phyloP scores from a whole-genome alignment of 2,888 invertebrate species.

The Melipona beecheii region DNA sequence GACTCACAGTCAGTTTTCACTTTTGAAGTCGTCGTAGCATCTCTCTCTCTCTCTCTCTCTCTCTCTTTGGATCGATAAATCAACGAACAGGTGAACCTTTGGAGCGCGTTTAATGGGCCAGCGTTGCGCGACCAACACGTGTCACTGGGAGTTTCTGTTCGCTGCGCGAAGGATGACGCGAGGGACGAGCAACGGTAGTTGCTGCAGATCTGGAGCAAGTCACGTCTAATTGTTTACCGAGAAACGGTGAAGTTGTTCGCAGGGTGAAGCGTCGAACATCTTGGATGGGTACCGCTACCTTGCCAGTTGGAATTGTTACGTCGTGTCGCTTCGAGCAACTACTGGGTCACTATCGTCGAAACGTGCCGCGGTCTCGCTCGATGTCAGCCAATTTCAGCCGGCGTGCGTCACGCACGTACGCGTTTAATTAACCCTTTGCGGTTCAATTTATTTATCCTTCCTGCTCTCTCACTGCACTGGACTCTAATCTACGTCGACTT shows the following conservation, averaged over 20 bases:
- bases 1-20: neutral
- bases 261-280: conserved; percentile 40
- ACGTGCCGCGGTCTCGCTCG: neutral
- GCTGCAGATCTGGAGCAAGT: conserved; percentile 71
- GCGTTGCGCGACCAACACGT: neutral
- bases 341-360: conserved; percentile 61
- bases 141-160: conserved; percentile 34
- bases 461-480: neutral
- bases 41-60: neutral
- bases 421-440: conserved; percentile 57
- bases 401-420: conserved; percentile 51
- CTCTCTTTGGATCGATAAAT: neutral
- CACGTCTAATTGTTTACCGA: conserved; percentile 76
- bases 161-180: conserved; percentile 21
- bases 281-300: conserved; percentile 61
- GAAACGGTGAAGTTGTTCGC: conserved; percentile 63
- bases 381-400: conserved; percentile 33
- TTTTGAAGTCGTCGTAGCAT: neutral
- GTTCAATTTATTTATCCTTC: conserved; percentile 37
- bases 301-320: conserved; percentile 52
- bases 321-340: conserved; percentile 41
- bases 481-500: conserved; percentile 49
- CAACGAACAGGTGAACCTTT: neutral
- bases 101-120: neutral
- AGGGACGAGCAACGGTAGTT: conserved; percentile 68